A percentile compares a stretch with the other conserved stretches of the same genome.
Conservation (phyloP, 2,888 invertebrate genomes). For the Rhogogaster chlorosoma region DNA sequence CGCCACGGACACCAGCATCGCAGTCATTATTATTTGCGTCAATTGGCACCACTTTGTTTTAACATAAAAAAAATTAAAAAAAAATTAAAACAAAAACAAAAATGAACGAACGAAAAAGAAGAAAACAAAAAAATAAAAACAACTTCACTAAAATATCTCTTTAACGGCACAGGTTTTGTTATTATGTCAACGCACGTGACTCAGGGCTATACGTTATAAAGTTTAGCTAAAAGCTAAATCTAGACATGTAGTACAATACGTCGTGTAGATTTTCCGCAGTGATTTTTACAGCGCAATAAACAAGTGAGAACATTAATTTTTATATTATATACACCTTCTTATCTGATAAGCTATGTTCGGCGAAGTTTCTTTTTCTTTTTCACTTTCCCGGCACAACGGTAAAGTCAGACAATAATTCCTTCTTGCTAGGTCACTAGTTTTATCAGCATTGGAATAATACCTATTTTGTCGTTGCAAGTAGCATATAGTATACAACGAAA, state of each 20-base stretch:
- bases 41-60: slow-evolving; percentile 39
- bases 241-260: background rate
- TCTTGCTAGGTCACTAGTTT: background rate
- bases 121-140: background rate
- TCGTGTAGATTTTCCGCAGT: background rate
- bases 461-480: background rate
- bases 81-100: background rate
- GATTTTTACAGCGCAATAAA: background rate
- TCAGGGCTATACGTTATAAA: background rate
- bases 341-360: background rate
- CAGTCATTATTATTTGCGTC: slow-evolving; percentile 78
- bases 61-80: slow-evolving; percentile 8
- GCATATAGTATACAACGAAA: background rate
- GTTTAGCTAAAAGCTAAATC: background rate
- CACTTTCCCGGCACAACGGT: background rate
- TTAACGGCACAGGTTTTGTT: slow-evolving; percentile 16
- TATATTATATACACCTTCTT: background rate
- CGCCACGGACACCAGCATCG: slow-evolving; percentile 84
- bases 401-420: background rate
- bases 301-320: background rate
- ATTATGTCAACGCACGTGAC: slow-evolving; percentile 5
- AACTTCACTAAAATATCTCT: slow-evolving; percentile 29
- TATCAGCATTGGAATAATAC: background rate
- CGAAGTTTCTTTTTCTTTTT: background rate
- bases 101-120: background rate